Conservation (phyloP, 2,113 vertebrate species). For the Platanista minor region DNA sequence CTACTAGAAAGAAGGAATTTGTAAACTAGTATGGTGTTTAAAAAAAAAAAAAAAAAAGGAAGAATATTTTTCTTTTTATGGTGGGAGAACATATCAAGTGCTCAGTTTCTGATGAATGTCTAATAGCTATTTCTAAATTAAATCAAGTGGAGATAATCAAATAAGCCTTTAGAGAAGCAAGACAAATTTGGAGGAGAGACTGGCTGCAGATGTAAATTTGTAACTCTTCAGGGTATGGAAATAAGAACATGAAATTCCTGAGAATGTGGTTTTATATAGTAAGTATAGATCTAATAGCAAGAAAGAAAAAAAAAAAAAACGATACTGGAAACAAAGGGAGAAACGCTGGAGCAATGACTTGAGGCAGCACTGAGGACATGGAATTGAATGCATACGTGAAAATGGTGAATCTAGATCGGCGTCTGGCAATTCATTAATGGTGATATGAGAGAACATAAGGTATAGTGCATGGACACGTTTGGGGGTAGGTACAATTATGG, state of each 20-base stretch:
- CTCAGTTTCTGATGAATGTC: background rate
- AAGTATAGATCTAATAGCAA: background rate
- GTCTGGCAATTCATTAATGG: background rate
- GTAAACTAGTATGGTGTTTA: background rate
- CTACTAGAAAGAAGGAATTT: background rate
- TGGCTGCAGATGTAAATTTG: background rate
- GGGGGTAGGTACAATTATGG: background rate
- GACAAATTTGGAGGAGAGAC: background rate
- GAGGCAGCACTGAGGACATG: background rate
- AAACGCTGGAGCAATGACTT: background rate
- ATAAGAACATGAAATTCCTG: background rate
- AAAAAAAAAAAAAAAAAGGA: background rate
- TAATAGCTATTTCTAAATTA: background rate
- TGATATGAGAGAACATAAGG: background rate
- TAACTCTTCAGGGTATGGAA: background rate
- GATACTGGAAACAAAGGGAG: background rate
- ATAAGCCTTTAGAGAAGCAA: background rate
- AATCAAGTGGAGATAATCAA: background rate
- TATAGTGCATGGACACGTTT: too few species aligned
- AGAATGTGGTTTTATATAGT: background rate
- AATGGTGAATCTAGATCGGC: background rate
- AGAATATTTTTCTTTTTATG: background rate
- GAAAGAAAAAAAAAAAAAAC: background rate
- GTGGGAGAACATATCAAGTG: background rate
- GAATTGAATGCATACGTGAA: background rate